Evolutionary conservation across 2,113 vertebrate genomes (phyloP).

Genomic region (Ceratotherium simum): DNA sequence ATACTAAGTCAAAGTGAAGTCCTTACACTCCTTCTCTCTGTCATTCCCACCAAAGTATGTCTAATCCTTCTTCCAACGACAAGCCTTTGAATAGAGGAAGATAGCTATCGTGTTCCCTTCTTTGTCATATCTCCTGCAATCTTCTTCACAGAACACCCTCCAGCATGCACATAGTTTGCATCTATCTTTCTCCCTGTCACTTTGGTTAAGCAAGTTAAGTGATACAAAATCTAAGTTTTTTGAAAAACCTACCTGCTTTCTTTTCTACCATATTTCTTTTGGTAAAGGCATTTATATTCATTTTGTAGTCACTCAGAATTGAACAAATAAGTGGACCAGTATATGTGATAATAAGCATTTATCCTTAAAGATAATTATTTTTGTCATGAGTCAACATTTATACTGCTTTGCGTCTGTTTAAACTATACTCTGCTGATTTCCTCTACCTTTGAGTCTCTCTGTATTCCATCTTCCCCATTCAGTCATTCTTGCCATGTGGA

Average conservation of each 20-base stretch:
- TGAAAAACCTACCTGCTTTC: neutral
- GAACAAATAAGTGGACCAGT: neutral
- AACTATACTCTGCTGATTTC: constrained; percentile 40
- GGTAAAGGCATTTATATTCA: neutral
- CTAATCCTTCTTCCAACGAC: neutral
- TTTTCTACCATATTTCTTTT: neutral
- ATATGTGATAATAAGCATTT: neutral
- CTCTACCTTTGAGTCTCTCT: constrained; percentile 61
- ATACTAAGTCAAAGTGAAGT: neutral
- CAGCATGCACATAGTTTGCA: neutral
- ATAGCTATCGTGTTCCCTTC: neutral
- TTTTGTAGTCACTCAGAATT: neutral
- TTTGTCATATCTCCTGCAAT: neutral
- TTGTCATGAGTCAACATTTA: constrained; percentile 26
- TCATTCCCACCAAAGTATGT: constrained; percentile 5
- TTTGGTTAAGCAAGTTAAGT: constrained; percentile 13
- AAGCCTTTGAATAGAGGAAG: constrained; percentile 50
- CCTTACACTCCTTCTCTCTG: neutral
- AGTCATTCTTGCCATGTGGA: constrained; percentile 24
- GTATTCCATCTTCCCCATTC: constrained; percentile 5
- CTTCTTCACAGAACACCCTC: neutral
- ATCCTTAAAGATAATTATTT: neutral
- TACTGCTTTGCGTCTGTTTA: constrained; percentile 33
- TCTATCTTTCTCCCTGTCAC: neutral
- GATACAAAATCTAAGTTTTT: constrained; percentile 17